phyloP scores from a whole-genome alignment of 2,113 vertebrate genomes.

The Catagonus wagneri region DNA sequence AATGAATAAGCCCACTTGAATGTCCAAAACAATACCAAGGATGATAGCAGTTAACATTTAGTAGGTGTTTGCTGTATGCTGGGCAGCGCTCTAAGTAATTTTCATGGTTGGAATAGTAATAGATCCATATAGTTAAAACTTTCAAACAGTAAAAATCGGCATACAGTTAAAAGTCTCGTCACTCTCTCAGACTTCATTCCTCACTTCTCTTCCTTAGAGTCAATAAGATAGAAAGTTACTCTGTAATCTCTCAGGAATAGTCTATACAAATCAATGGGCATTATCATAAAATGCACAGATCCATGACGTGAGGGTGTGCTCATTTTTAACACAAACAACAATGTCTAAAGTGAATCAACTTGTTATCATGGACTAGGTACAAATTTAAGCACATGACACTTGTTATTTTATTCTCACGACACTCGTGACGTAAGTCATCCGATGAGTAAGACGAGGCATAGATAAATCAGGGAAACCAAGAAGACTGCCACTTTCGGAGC shows the following conservation, averaged over 20 bases:
- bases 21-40: background rate
- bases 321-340: background rate
- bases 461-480: too few relatives aligned
- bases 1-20: background rate
- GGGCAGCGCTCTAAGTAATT: background rate
- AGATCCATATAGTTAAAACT: background rate
- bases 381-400: fast-evolving
- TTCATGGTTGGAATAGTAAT: background rate
- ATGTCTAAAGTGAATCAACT: too few relatives aligned
- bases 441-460: background rate
- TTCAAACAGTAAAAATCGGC: background rate
- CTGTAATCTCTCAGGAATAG: background rate
- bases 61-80: background rate
- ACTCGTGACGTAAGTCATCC: fast-evolving
- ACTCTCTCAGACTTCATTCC: background rate
- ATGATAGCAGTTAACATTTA: background rate
- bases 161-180: background rate
- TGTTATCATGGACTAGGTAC: too few relatives aligned
- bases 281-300: background rate
- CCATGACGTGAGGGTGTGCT: fast-evolving
- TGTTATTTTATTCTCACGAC: fast-evolving
- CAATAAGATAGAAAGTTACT: background rate
- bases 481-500: background rate
- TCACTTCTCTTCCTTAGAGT: background rate
- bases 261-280: background rate